phyloP scores from a whole-genome alignment of 2,888 invertebrate genomes.

The Eupelmus urozonus region DNA sequence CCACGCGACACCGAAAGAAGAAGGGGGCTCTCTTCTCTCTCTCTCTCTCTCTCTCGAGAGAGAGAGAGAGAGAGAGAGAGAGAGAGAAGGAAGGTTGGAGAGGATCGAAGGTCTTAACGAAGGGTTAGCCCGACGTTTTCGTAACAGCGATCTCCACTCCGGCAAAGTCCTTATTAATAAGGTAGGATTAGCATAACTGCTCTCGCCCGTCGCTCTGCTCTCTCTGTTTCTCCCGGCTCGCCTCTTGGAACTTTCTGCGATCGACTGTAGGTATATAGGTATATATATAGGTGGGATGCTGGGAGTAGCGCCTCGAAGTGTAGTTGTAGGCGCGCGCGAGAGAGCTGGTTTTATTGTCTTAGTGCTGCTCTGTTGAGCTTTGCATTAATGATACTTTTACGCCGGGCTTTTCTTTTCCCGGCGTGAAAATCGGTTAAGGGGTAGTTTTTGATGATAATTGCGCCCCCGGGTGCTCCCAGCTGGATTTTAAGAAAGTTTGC shows the following conservation, averaged over 20 bases:
- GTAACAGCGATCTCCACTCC: conserved; percentile 68
- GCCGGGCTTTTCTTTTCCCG: not conserved
- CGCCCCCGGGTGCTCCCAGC: no score
- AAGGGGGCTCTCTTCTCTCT: conserved; percentile 20
- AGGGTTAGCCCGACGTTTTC: conserved; percentile 68
- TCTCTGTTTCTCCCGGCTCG: conserved; percentile 1
- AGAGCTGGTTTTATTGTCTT: conserved; percentile 38
- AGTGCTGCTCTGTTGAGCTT: conserved; percentile 40
- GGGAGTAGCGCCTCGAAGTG: no score
- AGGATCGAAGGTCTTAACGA: conserved; percentile 65
- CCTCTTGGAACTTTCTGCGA: conserved; percentile 16
- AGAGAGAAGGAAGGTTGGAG: conserved; percentile 17
- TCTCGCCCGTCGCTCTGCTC: no score
- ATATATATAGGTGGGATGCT: no score
- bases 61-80: conserved; percentile 23
- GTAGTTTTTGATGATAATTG: not conserved
- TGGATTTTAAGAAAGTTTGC: no score
- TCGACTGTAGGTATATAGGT: no score
- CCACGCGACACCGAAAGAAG: conserved; percentile 51
- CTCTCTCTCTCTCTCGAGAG: conserved; percentile 27
- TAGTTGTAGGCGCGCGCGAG: conserved; percentile 32
- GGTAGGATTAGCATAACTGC: conserved; percentile 71
- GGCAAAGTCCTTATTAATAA: conserved; percentile 73
- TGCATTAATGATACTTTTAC: conserved; percentile 40
- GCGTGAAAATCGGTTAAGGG: not conserved